Percentiles rank a stretch among this genome's conserved stretches.
phyloP scores from a whole-genome alignment of 2,888 invertebrate species.

The Hirtodrosophila histrioides region DNA sequence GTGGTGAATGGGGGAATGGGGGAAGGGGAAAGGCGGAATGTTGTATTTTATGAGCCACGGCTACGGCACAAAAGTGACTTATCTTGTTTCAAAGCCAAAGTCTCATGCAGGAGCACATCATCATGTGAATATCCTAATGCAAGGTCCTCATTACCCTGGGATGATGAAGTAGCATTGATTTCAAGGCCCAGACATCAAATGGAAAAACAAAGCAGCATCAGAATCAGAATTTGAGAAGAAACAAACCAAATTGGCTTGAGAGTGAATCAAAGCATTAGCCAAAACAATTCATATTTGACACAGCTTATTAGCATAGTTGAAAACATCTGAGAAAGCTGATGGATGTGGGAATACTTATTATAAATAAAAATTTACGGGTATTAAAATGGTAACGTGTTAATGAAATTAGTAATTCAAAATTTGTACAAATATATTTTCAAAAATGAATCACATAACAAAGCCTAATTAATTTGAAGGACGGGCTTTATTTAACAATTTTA shows the following conservation, averaged over 20 bases:
- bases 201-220: conserved; percentile 6
- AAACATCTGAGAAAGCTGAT: too few relatives aligned
- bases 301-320: too few relatives aligned
- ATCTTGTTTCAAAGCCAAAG: conserved; percentile 57
- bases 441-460: background rate
- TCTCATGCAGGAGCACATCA: conserved; percentile 20
- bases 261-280: background rate
- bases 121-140: conserved; percentile 29
- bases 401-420: too few relatives aligned
- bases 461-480: too few relatives aligned
- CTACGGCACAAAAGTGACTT: conserved; percentile 65
- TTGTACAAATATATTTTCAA: background rate
- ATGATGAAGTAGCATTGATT: conserved; percentile 31
- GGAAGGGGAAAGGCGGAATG: conserved; percentile 8
- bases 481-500: too few relatives aligned
- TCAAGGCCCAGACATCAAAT: conserved; percentile 24
- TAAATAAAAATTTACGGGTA: too few relatives aligned
- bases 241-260: background rate
- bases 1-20: too few relatives aligned
- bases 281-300: background rate
- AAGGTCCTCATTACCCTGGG: conserved; percentile 18
- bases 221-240: conserved; percentile 4
- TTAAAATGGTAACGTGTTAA: too few relatives aligned
- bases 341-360: too few relatives aligned
- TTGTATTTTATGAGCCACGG: conserved; percentile 51